Percentiles rank a stretch among this genome's conserved stretches.
These are phyloP conservation scores for Drosophila pallidifrons DNA, from an alignment of 1,140 invertebrate species.

Conservation along the genomic window DNA sequence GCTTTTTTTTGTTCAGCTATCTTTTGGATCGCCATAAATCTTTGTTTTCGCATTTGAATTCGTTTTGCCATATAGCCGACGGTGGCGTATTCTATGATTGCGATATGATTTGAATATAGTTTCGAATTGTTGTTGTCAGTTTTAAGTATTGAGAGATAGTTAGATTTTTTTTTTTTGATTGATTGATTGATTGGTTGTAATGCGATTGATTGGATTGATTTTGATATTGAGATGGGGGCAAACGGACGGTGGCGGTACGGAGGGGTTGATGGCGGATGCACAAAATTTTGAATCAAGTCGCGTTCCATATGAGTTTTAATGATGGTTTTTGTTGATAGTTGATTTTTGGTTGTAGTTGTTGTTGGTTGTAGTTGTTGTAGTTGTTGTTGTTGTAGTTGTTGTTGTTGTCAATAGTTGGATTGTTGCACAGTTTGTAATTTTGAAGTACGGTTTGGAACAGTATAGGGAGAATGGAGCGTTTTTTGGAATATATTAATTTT, in stretches of 20 bases:
- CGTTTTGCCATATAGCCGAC: constrained; percentile 98
- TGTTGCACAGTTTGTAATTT: constrained; percentile 64
- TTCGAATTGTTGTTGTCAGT: constrained; percentile 65
- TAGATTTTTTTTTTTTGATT: constrained; percentile 23
- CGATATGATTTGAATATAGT: constrained; percentile 70
- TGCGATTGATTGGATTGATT: constrained; percentile 87
- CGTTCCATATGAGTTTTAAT: constrained; percentile 52
- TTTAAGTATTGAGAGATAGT: constrained; percentile 40
- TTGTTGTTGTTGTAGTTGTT: constrained; percentile 41
- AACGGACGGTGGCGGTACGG: constrained; percentile 44
- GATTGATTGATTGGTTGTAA: constrained; percentile 8
- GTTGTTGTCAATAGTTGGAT: constrained; percentile 47
- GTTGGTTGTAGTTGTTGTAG: constrained; percentile 31
- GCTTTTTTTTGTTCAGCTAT: constrained; percentile 95
- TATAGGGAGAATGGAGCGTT: constrained; percentile 66
- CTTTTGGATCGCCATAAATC: constrained; percentile 94
- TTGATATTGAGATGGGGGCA: constrained; percentile 33
- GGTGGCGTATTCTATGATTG: constrained; percentile 93
- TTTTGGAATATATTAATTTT: constrained; percentile 58
- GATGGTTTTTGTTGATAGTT: constrained; percentile 43
- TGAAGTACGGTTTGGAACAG: constrained; percentile 57
- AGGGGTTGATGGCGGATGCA: constrained; percentile 46
- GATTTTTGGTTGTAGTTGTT: constrained; percentile 36
- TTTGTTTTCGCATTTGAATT: constrained; percentile 97
- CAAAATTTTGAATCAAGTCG: constrained; percentile 46